phyloP scores from a whole-genome alignment of 2,888 invertebrate genomes.

The Epinotia ramella region DNA sequence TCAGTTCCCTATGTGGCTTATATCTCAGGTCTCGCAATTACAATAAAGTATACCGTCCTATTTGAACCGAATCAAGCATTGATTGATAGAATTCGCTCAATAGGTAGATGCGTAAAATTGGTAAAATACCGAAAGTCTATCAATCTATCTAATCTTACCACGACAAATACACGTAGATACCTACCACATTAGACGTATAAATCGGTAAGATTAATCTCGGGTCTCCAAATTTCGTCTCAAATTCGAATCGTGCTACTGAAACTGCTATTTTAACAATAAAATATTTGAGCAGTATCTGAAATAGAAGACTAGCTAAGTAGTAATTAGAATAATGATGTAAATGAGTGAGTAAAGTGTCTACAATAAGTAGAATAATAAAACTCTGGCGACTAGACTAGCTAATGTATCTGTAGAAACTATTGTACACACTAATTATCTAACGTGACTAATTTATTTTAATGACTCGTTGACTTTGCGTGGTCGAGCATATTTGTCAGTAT shows the following conservation, averaged over 20 bases:
- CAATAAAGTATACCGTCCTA: too few species aligned
- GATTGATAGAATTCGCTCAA: too few species aligned
- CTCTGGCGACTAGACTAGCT: conserved; percentile 24
- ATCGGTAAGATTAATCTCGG: too few species aligned
- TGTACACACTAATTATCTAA: conserved; percentile 28
- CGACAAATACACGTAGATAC: background rate
- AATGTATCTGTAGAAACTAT: conserved; percentile 18
- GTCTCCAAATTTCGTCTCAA: background rate
- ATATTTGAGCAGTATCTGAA: background rate
- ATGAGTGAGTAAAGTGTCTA: conserved; percentile 18
- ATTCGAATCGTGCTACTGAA: background rate
- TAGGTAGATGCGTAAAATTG: too few species aligned
- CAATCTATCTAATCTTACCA: background rate
- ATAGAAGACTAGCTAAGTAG: background rate
- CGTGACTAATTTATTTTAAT: conserved; percentile 44
- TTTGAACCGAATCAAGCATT: too few species aligned
- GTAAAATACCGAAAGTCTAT: too few species aligned
- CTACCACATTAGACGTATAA: too few species aligned
- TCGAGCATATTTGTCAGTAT: background rate
- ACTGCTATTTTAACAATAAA: background rate
- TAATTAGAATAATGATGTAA: conserved; percentile 40
- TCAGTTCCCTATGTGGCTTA: too few species aligned
- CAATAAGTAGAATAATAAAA: conserved; percentile 28
- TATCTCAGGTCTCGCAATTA: too few species aligned
- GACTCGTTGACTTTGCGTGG: background rate